phyloP scores from a whole-genome alignment of 2,797 vertebrate species.

The Platyrinchus mystaceus region DNA sequence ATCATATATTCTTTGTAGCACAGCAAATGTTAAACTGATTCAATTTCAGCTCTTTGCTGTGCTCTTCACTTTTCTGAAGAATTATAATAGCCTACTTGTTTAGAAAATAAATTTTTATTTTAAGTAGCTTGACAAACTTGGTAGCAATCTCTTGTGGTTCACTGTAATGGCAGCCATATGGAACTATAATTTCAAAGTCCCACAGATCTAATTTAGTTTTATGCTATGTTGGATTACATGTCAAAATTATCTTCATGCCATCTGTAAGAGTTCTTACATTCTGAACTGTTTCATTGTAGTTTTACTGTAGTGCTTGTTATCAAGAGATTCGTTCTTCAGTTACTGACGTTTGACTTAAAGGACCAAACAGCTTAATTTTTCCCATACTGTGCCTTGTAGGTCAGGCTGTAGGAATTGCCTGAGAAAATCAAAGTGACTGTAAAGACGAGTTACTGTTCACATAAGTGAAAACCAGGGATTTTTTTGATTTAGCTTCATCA shows the following conservation, averaged over 20 bases:
- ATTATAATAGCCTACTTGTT: constrained; percentile 27
- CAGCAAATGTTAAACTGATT: not conserved
- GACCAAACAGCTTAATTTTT: constrained; percentile 10
- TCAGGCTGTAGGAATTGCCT: not conserved
- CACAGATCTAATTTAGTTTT: constrained; percentile 68
- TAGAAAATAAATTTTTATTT: constrained; percentile 59
- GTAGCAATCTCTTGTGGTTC: constrained; percentile 52
- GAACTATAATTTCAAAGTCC: constrained; percentile 71
- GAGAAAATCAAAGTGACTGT: not conserved
- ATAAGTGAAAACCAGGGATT: not conserved
- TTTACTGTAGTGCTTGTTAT: constrained; percentile 8
- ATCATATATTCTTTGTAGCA: not conserved
- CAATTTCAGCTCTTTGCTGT: not conserved
- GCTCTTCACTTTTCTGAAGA: not conserved
- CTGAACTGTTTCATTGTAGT: not conserved
- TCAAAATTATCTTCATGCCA: constrained; percentile 63
- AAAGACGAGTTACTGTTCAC: not conserved
- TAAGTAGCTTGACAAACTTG: constrained; percentile 63
- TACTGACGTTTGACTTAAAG: constrained; percentile 18
- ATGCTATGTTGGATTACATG: constrained; percentile 63
- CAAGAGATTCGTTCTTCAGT: not conserved
- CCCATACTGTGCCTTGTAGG: not conserved
- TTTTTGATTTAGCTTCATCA: not conserved
- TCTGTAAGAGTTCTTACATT: constrained; percentile 58
- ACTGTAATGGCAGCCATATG: constrained; percentile 67